Percentiles rank a stretch among this genome's conserved stretches.
Conservation (phyloP, 53 echinoderm and acorn worm genomes). For the Glandiceps talaboti region DNA sequence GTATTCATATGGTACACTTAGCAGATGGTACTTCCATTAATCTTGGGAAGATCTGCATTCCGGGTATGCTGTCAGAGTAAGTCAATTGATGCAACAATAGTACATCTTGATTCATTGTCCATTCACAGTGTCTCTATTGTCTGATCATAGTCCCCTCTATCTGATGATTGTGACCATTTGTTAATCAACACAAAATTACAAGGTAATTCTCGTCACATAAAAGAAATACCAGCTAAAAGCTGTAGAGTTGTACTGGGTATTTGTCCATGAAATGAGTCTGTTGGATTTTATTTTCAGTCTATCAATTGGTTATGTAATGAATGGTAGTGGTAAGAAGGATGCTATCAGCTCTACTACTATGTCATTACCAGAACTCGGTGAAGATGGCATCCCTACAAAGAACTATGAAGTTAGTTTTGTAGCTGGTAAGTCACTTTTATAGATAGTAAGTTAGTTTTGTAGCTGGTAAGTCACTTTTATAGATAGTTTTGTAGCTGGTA, state of each 20-base stretch:
- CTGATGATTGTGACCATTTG: no score
- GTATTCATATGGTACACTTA: slow-evolving; percentile 27
- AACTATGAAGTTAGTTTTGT: slow-evolving; percentile 24
- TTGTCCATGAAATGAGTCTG: no score
- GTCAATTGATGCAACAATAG: no score
- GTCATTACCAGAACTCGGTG: slow-evolving; percentile 16
- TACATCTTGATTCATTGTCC: no score
- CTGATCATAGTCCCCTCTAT: no score
- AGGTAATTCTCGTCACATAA: no score
- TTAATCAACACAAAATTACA: no score
- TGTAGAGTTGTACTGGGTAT: no score
- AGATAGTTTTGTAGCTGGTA: slow-evolving; percentile 24
- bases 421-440: slow-evolving; percentile 15
- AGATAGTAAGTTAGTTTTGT: slow-evolving; percentile 25
- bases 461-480: slow-evolving; percentile 15
- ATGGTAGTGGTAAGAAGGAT: slow-evolving; percentile 12
- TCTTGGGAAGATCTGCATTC: slow-evolving; percentile 28
- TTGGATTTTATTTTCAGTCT: background rate
- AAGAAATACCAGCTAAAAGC: no score
- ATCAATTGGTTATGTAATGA: slow-evolving; percentile 28
- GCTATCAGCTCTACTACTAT: slow-evolving; percentile 21
- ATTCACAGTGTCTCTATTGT: no score
- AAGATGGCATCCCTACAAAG: slow-evolving; percentile 16
- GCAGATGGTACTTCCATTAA: slow-evolving; percentile 27
- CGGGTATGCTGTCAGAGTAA: slow-evolving; percentile 14